These are phyloP conservation scores for Hyperopisus bebe DNA, from an alignment of 2,113 vertebrate species.

Conservation along the genomic window DNA sequence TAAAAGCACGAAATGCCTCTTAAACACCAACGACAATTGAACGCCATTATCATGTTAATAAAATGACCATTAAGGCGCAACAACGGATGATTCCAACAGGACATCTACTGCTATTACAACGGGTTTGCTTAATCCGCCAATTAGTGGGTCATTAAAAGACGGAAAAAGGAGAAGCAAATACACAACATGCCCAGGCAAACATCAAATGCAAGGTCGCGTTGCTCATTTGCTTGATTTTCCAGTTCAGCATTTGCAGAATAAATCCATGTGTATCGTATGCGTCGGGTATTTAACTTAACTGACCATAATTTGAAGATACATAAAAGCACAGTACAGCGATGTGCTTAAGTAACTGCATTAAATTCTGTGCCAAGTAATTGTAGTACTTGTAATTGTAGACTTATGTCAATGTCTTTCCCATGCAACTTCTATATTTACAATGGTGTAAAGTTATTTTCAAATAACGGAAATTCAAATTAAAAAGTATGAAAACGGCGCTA, in stretches of 20 bases:
- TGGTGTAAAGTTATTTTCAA: background rate
- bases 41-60: slow-evolving; percentile 56
- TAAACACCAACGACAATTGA: slow-evolving; percentile 20
- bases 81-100: slow-evolving; percentile 34
- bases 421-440: background rate
- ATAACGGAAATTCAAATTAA: background rate
- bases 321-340: background rate
- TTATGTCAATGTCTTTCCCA: background rate
- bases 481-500: background rate
- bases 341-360: background rate
- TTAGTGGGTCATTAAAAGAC: slow-evolving; percentile 62
- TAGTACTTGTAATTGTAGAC: background rate
- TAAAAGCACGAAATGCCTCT: background rate
- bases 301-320: background rate
- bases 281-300: background rate
- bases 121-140: slow-evolving; percentile 48
- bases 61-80: slow-evolving; percentile 44
- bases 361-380: background rate
- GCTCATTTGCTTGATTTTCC: background rate
- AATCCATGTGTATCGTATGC: background rate
- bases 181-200: slow-evolving; percentile 26
- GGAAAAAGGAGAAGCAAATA: slow-evolving; percentile 47
- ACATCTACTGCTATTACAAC: slow-evolving; percentile 34
- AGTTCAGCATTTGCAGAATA: background rate
- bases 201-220: background rate